phyloP scores from a whole-genome alignment of 2,797 vertebrate genomes.

The Arctocebus calabarensis region DNA sequence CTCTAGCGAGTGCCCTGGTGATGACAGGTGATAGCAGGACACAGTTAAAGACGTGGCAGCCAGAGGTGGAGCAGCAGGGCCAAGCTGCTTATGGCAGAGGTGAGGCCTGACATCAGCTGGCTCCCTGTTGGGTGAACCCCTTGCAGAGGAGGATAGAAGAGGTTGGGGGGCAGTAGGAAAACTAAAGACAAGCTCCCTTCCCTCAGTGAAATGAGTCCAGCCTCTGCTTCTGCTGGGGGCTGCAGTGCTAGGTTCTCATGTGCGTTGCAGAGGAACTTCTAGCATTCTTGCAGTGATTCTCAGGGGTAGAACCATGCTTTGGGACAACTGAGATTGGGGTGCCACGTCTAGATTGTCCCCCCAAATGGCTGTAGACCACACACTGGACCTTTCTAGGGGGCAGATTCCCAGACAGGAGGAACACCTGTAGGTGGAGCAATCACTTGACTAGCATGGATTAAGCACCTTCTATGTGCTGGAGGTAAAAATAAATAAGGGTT shows the following conservation, averaged over 20 bases:
- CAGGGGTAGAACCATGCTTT: background rate
- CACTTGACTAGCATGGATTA: too few relatives aligned
- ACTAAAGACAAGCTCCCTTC: background rate
- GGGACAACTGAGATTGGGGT: background rate
- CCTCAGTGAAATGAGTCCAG: background rate
- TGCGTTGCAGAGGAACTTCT: rapidly evolving
- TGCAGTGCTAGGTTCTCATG: too few relatives aligned
- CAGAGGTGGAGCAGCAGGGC: background rate
- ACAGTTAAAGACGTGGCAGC: background rate
- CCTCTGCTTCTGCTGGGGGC: background rate
- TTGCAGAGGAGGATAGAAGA: background rate
- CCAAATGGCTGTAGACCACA: background rate
- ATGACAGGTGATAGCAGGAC: background rate
- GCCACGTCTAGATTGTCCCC: background rate
- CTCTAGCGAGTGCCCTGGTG: background rate
- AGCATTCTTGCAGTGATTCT: background rate
- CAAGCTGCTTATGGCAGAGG: background rate
- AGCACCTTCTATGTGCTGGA: background rate
- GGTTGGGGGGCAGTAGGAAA: background rate
- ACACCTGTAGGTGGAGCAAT: background rate
- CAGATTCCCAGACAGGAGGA: background rate
- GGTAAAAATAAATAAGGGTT: background rate
- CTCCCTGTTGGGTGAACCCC: background rate
- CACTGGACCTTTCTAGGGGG: background rate
- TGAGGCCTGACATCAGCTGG: background rate